Evolutionary conservation across 2,797 vertebrate species (phyloP).

Genomic region (Neoniphon sammara): DNA sequence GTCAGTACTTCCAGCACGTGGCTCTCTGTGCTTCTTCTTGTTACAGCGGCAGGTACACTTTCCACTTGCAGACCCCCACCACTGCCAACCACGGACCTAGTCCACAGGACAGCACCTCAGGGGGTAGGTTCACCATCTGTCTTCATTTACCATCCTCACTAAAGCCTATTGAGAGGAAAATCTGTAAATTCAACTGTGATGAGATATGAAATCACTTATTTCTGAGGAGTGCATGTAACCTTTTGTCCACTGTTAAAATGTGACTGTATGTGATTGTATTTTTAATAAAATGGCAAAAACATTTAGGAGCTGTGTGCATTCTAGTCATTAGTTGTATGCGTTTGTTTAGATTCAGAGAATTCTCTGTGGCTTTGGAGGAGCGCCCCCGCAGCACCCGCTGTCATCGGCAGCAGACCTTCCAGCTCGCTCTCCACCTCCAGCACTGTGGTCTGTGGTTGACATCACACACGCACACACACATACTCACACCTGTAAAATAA

Average conservation of each 20-base stretch:
- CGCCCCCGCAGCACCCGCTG: constrained; percentile 61
- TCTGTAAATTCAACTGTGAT: not conserved
- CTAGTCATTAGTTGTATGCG: not conserved
- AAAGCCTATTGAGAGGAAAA: not conserved
- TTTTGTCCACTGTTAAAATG: not conserved
- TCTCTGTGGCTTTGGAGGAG: constrained; percentile 87
- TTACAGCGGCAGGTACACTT: constrained; percentile 86
- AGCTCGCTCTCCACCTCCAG: constrained; percentile 92
- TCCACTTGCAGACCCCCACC: constrained; percentile 71
- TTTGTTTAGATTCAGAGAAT: constrained; percentile 85
- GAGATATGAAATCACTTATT: not conserved
- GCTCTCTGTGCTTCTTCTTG: constrained; percentile 85
- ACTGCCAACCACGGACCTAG: constrained; percentile 13
- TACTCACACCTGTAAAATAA: constrained; percentile 2
- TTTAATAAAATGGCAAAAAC: not conserved
- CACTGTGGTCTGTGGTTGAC: constrained; percentile 92
- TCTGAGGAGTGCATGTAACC: no score
- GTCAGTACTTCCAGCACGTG: constrained; percentile 92
- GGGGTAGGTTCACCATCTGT: constrained; percentile 47
- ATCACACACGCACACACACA: not conserved
- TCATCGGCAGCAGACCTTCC: constrained; percentile 80
- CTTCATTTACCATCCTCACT: not conserved
- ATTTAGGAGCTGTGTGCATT: not conserved
- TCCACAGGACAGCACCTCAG: constrained; percentile 39
- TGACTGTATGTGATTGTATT: not conserved